phyloP scores from a whole-genome alignment of 2,797 vertebrate species.

The Poeciliopsis paucimaculata region DNA sequence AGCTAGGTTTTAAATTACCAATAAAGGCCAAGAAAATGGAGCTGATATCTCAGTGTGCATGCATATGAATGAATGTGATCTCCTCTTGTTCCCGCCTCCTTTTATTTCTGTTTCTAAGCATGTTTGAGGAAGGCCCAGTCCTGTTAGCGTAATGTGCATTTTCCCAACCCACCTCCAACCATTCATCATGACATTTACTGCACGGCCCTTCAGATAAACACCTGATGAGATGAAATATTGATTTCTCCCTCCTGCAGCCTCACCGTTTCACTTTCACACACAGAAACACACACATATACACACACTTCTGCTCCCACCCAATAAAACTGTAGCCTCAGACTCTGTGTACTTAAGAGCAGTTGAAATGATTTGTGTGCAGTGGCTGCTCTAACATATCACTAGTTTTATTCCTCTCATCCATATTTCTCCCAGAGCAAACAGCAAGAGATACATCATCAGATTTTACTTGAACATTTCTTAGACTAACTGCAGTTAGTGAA shows the following conservation, averaged over 20 bases:
- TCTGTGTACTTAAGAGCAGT: slow-evolving; percentile 28
- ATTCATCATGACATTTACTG: slow-evolving; percentile 61
- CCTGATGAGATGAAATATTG: slow-evolving; percentile 70
- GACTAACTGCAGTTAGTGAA: background rate
- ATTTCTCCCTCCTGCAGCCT: slow-evolving; percentile 36
- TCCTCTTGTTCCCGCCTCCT: background rate
- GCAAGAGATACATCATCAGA: background rate
- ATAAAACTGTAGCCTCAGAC: slow-evolving; percentile 34
- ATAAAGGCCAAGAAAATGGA: background rate
- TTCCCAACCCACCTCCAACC: slow-evolving; percentile 21
- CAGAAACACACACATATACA: background rate
- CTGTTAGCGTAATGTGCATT: slow-evolving; percentile 18
- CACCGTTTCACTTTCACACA: slow-evolving; percentile 1
- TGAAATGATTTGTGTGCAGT: slow-evolving; percentile 31
- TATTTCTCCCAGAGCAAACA: slow-evolving; percentile 18
- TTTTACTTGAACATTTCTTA: slow-evolving; percentile 2
- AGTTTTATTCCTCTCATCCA: slow-evolving; percentile 8
- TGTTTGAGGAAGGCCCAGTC: slow-evolving; percentile 20
- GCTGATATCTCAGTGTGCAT: background rate
- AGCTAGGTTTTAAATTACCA: background rate
- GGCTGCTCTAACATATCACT: slow-evolving; percentile 2
- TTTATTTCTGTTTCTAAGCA: background rate
- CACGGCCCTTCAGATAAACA: slow-evolving; percentile 53
- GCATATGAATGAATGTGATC: background rate
- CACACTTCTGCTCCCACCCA: slow-evolving; percentile 13